phyloP scores from a whole-genome alignment of 2,888 invertebrate species.

The Hanleya hanleyi region DNA sequence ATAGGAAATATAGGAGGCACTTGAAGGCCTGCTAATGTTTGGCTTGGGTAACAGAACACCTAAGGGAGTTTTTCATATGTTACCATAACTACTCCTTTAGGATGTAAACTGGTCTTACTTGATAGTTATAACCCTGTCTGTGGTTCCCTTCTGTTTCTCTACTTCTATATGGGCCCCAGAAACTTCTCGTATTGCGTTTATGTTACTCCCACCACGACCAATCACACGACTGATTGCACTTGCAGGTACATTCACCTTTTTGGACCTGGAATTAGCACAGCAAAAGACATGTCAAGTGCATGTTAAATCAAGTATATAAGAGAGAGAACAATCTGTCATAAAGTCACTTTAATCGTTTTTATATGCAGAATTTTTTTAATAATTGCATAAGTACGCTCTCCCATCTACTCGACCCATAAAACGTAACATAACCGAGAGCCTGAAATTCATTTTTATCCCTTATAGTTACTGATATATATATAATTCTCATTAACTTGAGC shows the following conservation, averaged over 20 bases:
- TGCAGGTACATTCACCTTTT: constrained; percentile 95
- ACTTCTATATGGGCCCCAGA: constrained; percentile 99
- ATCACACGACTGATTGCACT: constrained; percentile 98
- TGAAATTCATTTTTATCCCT: too few relatives aligned
- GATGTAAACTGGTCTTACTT: constrained; percentile 80
- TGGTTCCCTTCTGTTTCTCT: constrained; percentile 85
- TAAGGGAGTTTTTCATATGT: too few relatives aligned
- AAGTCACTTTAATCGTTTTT: not conserved
- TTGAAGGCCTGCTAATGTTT: too few relatives aligned
- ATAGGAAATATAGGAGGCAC: too few relatives aligned
- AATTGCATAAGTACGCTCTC: too few relatives aligned
- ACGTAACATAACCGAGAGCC: too few relatives aligned
- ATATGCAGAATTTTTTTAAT: too few relatives aligned
- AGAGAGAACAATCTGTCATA: not conserved
- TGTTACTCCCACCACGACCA: constrained; percentile 97
- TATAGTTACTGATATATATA: too few relatives aligned
- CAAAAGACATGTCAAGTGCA: not conserved
- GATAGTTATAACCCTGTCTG: constrained; percentile 89
- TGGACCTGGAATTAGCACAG: constrained; percentile 73
- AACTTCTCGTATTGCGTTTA: constrained; percentile 96
- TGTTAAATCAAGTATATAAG: not conserved
- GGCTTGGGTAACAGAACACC: too few relatives aligned
- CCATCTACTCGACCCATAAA: too few relatives aligned
- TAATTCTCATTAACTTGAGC: too few relatives aligned
- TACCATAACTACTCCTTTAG: too few relatives aligned